Conservation (phyloP, 2,888 invertebrate species). For the Strigamia maritima region DNA sequence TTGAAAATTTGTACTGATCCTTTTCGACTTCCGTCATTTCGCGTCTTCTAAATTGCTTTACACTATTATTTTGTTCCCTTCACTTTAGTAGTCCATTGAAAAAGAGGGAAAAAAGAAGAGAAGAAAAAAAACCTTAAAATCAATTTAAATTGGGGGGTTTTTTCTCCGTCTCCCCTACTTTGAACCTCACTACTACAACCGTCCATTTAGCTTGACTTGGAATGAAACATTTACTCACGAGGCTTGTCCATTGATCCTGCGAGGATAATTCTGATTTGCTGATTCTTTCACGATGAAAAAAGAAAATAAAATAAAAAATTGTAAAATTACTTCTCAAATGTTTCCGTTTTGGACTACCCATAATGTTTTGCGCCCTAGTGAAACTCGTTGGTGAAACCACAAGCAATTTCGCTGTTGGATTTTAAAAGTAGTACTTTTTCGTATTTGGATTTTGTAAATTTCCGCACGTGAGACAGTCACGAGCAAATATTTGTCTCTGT, state of each 20-base stretch:
- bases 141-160: slow-evolving; percentile 20
- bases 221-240: background rate
- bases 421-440: slow-evolving; percentile 2
- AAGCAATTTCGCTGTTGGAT: background rate
- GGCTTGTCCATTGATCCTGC: background rate
- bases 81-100: background rate
- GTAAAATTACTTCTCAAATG: slow-evolving; percentile 9
- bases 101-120: background rate
- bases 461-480: slow-evolving; percentile 31
- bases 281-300: background rate
- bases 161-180: background rate
- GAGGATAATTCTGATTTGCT: slow-evolving; percentile 13
- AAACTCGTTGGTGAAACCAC: background rate
- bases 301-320: slow-evolving; percentile 11
- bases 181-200: background rate
- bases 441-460: slow-evolving; percentile 30
- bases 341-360: background rate
- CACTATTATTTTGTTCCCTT: slow-evolving; percentile 1
- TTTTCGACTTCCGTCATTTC: slow-evolving; percentile 9
- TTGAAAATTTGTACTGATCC: slow-evolving; percentile 1
- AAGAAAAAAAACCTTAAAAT: slow-evolving; percentile 23
- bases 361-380: slow-evolving; percentile 1
- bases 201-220: background rate
- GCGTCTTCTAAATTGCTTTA: background rate
- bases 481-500: slow-evolving; percentile 25